Evolutionary conservation across 2,888 invertebrate genomes (phyloP).

Genomic region (Teleogryllus oceanicus): DNA sequence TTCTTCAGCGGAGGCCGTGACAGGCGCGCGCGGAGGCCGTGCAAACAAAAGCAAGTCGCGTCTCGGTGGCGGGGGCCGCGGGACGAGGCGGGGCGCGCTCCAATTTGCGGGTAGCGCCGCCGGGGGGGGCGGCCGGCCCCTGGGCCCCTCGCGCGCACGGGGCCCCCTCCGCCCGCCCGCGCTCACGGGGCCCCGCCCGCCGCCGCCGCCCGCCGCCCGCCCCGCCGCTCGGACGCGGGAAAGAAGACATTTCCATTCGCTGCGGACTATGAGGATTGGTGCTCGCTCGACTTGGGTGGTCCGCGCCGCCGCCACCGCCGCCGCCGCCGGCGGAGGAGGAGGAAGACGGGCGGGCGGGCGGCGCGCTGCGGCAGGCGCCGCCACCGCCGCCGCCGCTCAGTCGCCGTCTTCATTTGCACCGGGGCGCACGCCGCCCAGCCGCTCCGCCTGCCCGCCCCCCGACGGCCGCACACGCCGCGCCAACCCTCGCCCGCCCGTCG

Average conservation of each 20-base stretch:
- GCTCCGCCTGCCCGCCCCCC: background rate
- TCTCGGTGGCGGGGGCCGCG: background rate
- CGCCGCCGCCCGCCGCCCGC: background rate
- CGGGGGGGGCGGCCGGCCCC: too few species aligned
- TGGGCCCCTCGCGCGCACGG: background rate
- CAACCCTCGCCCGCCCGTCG: too few species aligned
- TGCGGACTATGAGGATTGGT: constrained; percentile 18
- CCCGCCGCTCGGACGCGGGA: background rate
- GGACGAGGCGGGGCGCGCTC: background rate
- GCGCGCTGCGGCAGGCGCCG: background rate
- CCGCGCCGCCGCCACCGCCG: background rate
- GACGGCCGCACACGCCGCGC: background rate
- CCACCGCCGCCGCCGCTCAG: constrained; percentile 18
- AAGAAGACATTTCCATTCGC: constrained; percentile 18
- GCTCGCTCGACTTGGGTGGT: constrained; percentile 18
- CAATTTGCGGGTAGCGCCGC: too few species aligned
- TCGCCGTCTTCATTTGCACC: constrained; percentile 18
- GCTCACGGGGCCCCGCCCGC: background rate
- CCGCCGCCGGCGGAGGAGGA: background rate
- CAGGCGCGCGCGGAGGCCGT: background rate
- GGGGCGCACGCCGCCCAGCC: background rate
- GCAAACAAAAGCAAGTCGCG: constrained; percentile 10
- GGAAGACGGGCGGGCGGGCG: background rate
- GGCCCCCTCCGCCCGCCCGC: background rate
- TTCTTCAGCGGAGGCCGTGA: background rate